A percentile compares a stretch with the other conserved stretches of the same genome.
Evolutionary conservation across 2,113 vertebrate species (phyloP).

Genomic region (Leuciscus idus): DNA sequence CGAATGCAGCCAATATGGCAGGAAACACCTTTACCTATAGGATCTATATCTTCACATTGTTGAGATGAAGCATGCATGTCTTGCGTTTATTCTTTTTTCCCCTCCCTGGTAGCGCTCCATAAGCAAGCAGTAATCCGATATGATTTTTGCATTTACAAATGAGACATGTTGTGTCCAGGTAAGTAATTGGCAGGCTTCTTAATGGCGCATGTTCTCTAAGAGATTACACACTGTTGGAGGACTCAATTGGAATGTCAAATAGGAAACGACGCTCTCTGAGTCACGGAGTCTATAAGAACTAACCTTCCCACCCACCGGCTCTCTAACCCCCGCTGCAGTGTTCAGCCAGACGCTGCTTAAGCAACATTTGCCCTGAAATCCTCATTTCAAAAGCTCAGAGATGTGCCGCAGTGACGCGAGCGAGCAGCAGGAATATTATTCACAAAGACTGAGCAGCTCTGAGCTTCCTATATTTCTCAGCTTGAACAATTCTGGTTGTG

Average conservation of each 20-base stretch:
- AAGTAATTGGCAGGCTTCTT: conserved; percentile 55
- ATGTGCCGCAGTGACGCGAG: conserved; percentile 47
- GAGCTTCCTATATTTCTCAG: conserved; percentile 49
- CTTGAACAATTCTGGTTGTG: conserved; percentile 55
- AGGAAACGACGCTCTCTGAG: background rate
- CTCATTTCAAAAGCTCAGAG: conserved; percentile 61
- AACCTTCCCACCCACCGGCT: background rate
- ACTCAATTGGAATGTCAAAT: conserved; percentile 35
- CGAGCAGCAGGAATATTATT: conserved; percentile 61
- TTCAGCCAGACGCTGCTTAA: conserved; percentile 51
- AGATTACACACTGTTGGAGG: conserved; percentile 46
- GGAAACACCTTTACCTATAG: background rate
- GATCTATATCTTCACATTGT: background rate
- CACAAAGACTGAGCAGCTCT: conserved; percentile 55
- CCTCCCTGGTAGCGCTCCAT: background rate
- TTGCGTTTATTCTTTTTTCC: background rate
- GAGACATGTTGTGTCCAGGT: conserved; percentile 35
- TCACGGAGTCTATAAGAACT: background rate
- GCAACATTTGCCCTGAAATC: conserved; percentile 56
- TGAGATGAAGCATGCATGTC: background rate
- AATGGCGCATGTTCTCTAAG: conserved; percentile 49
- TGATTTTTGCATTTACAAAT: conserved; percentile 43
- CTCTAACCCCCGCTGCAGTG: conserved; percentile 5
- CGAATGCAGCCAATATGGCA: background rate
- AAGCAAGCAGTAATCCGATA: conserved; percentile 51